phyloP scores from a whole-genome alignment of 2,113 vertebrate species.

The Lagopus leucura region DNA sequence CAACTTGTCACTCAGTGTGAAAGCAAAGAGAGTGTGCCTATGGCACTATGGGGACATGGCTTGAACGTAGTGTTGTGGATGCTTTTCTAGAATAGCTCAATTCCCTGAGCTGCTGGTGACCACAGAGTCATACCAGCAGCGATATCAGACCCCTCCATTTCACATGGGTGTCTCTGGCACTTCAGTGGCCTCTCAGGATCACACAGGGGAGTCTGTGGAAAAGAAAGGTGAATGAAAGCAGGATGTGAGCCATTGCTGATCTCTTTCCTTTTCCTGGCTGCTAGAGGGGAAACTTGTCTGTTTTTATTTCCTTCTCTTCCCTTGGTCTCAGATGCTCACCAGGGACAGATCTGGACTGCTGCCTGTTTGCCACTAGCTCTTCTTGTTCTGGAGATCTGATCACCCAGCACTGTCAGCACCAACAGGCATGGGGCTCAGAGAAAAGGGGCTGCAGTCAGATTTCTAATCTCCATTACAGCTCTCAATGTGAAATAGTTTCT shows the following conservation, averaged over 20 bases:
- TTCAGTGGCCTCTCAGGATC: not conserved
- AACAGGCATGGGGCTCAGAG: accelerated
- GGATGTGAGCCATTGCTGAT: not conserved
- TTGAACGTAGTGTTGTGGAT: not conserved
- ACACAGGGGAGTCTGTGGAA: not conserved
- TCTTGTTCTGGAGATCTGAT: not conserved
- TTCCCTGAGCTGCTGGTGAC: accelerated
- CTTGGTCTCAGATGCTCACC: not conserved
- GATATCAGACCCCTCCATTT: not conserved
- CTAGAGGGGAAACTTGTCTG: not conserved
- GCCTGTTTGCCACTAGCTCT: not conserved
- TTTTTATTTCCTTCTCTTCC: not conserved
- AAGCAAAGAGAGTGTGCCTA: not conserved
- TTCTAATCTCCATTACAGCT: not conserved
- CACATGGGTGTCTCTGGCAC: not conserved
- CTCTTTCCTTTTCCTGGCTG: not conserved
- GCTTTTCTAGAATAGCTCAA: not conserved
- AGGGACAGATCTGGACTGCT: not conserved
- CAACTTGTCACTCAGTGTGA: not conserved
- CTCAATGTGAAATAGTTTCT: not conserved
- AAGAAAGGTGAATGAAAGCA: not conserved
- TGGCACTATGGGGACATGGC: not conserved
- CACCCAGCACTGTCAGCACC: accelerated
- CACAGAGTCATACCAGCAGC: not conserved
- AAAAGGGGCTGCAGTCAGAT: not conserved